phyloP scores from a whole-genome alignment of 1,140 invertebrate genomes.

The Dreissena polymorpha region DNA sequence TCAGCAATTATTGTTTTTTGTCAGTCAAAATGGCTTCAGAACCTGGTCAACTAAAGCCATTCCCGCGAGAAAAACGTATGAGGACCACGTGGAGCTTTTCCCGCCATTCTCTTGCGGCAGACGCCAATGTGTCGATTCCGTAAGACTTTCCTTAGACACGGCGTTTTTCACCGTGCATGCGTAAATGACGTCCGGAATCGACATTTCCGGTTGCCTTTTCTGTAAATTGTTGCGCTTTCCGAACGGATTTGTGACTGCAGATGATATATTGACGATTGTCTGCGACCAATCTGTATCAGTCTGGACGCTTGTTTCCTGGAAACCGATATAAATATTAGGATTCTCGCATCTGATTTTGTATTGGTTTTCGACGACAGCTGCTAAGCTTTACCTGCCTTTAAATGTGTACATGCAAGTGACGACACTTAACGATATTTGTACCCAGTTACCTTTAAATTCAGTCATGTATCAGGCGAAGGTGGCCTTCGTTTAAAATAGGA shows the following conservation, averaged over 20 bases:
- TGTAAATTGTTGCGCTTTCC: background rate
- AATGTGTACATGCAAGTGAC: too few relatives aligned
- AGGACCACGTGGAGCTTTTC: constrained; percentile 2
- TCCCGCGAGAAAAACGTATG: constrained; percentile 5
- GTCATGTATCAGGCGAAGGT: too few relatives aligned
- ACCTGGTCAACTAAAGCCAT: constrained; percentile 36
- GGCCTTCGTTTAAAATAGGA: background rate
- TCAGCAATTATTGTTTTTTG: too few relatives aligned
- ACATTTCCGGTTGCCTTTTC: background rate
- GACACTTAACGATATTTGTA: too few relatives aligned
- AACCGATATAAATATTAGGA: background rate
- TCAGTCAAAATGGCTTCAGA: constrained; percentile 1
- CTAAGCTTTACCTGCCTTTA: too few relatives aligned
- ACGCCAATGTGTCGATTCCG: constrained; percentile 18
- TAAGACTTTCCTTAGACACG: constrained; percentile 21
- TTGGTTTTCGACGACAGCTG: too few relatives aligned
- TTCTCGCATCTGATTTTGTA: too few relatives aligned
- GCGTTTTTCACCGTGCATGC: constrained; percentile 23
- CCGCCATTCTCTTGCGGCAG: background rate
- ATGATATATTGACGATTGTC: constrained; percentile 9
- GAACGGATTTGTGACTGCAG: background rate
- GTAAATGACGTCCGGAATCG: constrained; percentile 15
- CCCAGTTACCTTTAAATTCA: too few relatives aligned
- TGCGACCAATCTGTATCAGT: constrained; percentile 28
- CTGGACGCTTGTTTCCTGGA: background rate